Evolutionary conservation across 2,888 invertebrate species (phyloP).

Genomic region (Agrilus biguttatus): DNA sequence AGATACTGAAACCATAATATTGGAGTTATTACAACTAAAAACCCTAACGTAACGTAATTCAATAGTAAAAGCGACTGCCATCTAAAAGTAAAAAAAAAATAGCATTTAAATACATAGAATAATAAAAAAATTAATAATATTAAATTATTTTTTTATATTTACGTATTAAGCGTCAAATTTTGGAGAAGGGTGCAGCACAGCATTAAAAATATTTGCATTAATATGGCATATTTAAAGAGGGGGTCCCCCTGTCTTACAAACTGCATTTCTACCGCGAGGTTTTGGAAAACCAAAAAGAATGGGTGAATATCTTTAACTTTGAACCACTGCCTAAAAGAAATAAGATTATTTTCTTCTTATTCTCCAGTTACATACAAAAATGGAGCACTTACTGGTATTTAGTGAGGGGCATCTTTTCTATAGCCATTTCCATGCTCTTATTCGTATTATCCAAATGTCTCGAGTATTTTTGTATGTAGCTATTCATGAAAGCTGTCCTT

Average conservation of each 20-base stretch:
- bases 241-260: constrained; percentile 67
- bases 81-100: constrained; percentile 7
- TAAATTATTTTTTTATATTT: constrained; percentile 6
- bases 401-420: constrained; percentile 72
- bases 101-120: constrained; percentile 1
- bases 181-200: constrained; percentile 46
- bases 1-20: constrained; percentile 64
- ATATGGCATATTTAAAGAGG: constrained; percentile 68
- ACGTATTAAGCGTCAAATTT: constrained; percentile 42
- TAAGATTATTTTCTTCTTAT: constrained; percentile 2
- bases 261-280: constrained; percentile 50
- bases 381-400: constrained; percentile 48
- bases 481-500: constrained; percentile 54
- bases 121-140: background rate
- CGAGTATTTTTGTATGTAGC: constrained; percentile 48
- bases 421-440: constrained; percentile 64
- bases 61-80: constrained; percentile 23
- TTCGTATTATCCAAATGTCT: constrained; percentile 54
- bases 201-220: constrained; percentile 44
- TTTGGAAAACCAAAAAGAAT: constrained; percentile 47
- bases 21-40: constrained; percentile 46
- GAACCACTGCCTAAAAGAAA: constrained; percentile 49
- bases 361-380: background rate
- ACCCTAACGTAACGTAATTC: constrained; percentile 30
- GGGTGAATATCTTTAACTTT: constrained; percentile 44